Base-by-base conservation (phyloP, 2,113 vertebrate species). In the Dryoscopus gambensis region DNA sequence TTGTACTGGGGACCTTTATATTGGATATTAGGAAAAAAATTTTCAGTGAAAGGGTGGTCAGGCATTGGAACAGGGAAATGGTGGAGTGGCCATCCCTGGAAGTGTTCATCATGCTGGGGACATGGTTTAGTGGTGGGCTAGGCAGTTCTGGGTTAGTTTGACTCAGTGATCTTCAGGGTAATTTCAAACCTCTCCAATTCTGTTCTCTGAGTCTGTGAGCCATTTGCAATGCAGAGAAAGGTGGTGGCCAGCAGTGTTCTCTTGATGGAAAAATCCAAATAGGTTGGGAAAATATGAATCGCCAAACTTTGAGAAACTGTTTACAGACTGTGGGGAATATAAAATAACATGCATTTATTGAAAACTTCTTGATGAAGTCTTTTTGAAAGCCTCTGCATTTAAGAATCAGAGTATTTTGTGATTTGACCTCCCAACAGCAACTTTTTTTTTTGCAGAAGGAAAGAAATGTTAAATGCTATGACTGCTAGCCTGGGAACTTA, bases 401-500 rank as follows among this genome's bases (percentile, higher is more conserved):
- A 62, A 75, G 92, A 88, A 88, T 17, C 63, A 57, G 74, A 87
- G 22, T 13, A 7, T 25, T 95, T 81, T 50, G 85, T 49, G 64
- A 93, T 92, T 75, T 89, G 79, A 81, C 79, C 83, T 87, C 79
- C 83, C 82, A 92, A 78, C 4, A 75, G 53, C 64, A 95, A 75
- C 21, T n/a, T n/a, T 27, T 69, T 30, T 81, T 94, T 87, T 91
- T 71, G 23, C 55, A 40, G 55, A 73, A 74, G 49, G 60, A 64
- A 84, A 94, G 69, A 89, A 81, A 95, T 25, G 69, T 90, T 89
- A 82, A 90, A 89, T 53, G 42, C 69, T 67, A 0, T 33, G 76
- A 75, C 76, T 95, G 71, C 64, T 92, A 89, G 93, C 31, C 88
- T 82, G 89, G 73, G 90, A 95, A 90, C 88, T 78, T 24, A 59